These are phyloP conservation scores for Amphiprion clarkii DNA, from an alignment of 2,797 vertebrate genomes.

Conservation along the genomic window DNA sequence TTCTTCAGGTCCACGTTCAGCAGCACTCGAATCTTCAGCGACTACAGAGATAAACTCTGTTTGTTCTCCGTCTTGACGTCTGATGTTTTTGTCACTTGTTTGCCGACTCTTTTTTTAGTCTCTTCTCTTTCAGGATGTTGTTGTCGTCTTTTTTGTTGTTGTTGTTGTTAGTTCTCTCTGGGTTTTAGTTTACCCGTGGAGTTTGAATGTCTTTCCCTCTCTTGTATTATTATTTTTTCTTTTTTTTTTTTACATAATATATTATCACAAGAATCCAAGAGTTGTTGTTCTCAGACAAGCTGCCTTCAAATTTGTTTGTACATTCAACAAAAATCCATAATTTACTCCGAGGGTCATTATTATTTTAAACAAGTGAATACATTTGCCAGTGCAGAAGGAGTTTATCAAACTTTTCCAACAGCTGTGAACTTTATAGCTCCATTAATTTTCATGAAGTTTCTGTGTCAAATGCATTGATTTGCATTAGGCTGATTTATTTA, in stretches of 20 bases:
- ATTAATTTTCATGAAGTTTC: no score
- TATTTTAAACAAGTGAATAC: no score
- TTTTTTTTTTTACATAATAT: neutral
- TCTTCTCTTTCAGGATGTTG: neutral
- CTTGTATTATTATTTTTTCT: neutral
- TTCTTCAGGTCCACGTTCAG: slow-evolving; percentile 30
- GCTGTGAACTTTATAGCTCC: no score
- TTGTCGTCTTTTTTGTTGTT: neutral
- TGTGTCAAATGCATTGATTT: no score
- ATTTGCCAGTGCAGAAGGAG: no score
- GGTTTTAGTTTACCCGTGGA: slow-evolving; percentile 15
- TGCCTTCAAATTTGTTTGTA: neutral
- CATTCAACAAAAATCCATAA: no score
- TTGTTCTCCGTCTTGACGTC: slow-evolving; percentile 30
- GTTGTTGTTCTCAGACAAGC: neutral
- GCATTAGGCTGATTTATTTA: no score
- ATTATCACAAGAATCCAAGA: slow-evolving; percentile 7
- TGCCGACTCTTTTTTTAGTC: slow-evolving; percentile 15
- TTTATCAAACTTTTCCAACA: no score
- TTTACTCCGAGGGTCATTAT: no score
- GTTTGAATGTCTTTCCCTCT: slow-evolving; percentile 6
- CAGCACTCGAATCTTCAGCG: neutral
- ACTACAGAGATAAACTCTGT: slow-evolving; percentile 32
- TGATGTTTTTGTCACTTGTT: slow-evolving; percentile 30
- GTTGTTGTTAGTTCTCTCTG: slow-evolving; percentile 5